phyloP scores from a whole-genome alignment of 2,888 invertebrate species.

The Nineta flava region DNA sequence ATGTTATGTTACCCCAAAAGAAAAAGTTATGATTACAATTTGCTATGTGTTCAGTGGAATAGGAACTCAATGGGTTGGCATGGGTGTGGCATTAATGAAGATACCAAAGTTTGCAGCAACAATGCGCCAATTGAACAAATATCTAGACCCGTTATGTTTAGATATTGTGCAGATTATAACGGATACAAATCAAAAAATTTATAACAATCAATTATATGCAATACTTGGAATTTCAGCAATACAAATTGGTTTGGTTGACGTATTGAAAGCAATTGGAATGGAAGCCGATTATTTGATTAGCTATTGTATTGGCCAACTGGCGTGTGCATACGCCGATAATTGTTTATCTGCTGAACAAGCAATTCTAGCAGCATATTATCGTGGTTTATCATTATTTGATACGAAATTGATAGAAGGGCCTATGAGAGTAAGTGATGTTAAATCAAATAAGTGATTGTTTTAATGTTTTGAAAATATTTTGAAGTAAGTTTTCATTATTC shows the following conservation, averaged over 20 bases:
- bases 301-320: conserved; percentile 80
- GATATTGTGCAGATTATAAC: conserved; percentile 47
- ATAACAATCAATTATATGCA: conserved; percentile 50
- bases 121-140: conserved; percentile 42
- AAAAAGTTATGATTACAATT: too few relatives aligned
- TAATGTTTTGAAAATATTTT: too few relatives aligned
- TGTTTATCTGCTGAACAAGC: conserved; percentile 70
- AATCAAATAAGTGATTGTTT: neutral
- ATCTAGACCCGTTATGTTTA: conserved; percentile 43
- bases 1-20: too few relatives aligned
- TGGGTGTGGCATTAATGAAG: conserved; percentile 48
- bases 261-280: conserved; percentile 32
- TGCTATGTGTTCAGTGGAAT: conserved; percentile 67
- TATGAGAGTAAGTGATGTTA: conserved; percentile 67
- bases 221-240: conserved; percentile 63
- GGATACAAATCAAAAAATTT: conserved; percentile 40
- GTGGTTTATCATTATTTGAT: conserved; percentile 51
- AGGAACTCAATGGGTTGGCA: conserved; percentile 57
- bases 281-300: conserved; percentile 25
- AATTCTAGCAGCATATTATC: conserved; percentile 59
- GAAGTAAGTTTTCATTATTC: too few relatives aligned
- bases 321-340: conserved; percentile 82
- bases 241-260: conserved; percentile 30
- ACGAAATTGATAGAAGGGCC: conserved; percentile 47
- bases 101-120: conserved; percentile 50